phyloP scores from a whole-genome alignment of 1,140 invertebrate genomes.

The Aphidius ervi region DNA sequence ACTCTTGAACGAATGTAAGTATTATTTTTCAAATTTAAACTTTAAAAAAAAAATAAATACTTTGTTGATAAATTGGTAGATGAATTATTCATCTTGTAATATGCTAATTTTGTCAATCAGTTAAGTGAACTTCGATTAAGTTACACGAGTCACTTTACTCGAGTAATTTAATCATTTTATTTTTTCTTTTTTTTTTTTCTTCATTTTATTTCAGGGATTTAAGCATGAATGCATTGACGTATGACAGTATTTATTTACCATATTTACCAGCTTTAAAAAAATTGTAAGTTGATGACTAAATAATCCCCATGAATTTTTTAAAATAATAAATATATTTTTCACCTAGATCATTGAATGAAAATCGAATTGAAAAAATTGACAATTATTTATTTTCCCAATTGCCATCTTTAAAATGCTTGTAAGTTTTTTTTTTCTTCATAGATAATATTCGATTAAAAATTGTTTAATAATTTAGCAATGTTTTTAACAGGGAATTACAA shows the following conservation, averaged over 20 bases:
- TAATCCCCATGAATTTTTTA: background rate
- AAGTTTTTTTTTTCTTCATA: background rate
- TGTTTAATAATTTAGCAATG: conserved; percentile 16
- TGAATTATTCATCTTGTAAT: background rate
- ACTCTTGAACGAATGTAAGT: conserved; percentile 50
- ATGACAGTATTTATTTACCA: conserved; percentile 48
- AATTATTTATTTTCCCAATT: too few relatives aligned
- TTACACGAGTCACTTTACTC: too few relatives aligned
- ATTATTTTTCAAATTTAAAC: background rate
- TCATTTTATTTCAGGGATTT: conserved; percentile 36
- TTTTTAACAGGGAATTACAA: conserved; percentile 46
- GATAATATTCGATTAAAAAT: background rate
- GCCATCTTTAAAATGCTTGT: background rate
- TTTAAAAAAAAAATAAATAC: background rate
- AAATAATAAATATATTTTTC: conserved; percentile 14
- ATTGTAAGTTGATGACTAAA: conserved; percentile 51
- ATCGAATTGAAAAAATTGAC: background rate
- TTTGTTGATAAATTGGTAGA: background rate
- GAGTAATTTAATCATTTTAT: too few relatives aligned
- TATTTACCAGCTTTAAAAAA: conserved; percentile 49
- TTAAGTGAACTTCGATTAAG: background rate
- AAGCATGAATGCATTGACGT: conserved; percentile 45
- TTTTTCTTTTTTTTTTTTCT: background rate
- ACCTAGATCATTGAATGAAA: background rate
- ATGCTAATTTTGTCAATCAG: background rate